phyloP scores from a whole-genome alignment of 2,888 invertebrate species.

The Dermolepida albohirtum region DNA sequence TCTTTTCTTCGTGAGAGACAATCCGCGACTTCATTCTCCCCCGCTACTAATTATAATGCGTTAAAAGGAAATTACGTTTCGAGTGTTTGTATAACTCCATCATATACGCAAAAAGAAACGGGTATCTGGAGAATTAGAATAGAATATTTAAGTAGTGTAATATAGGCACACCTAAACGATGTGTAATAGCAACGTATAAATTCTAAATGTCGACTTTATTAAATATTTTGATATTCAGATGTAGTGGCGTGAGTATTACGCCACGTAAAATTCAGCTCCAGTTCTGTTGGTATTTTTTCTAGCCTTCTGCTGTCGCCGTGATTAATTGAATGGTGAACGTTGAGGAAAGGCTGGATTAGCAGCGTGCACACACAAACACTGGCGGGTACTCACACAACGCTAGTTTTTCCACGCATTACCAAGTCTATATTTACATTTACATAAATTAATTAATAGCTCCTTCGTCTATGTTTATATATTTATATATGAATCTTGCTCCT shows the following conservation, averaged over 20 bases:
- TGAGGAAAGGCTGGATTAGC: constrained; percentile 33
- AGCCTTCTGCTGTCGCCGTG: constrained; percentile 12
- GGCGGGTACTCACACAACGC: not conserved
- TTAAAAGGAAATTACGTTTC: too few species aligned
- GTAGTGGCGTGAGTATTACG: constrained; percentile 16
- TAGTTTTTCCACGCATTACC: constrained; percentile 5
- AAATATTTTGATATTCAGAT: constrained; percentile 26
- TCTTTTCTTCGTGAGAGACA: too few species aligned
- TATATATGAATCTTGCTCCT: too few species aligned
- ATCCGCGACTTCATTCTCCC: too few species aligned
- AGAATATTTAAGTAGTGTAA: too few species aligned
- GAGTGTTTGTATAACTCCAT: too few species aligned
- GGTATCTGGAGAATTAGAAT: too few species aligned
- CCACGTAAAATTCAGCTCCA: constrained; percentile 5
- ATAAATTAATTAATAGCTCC: constrained; percentile 35
- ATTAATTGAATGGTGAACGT: constrained; percentile 17
- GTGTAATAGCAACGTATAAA: not conserved
- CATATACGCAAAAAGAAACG: too few species aligned
- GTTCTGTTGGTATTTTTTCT: constrained; percentile 5
- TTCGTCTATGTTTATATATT: too few species aligned
- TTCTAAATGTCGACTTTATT: constrained; percentile 8
- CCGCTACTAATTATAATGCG: too few species aligned
- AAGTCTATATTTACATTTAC: constrained; percentile 28
- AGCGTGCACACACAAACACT: not conserved
- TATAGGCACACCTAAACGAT: too few species aligned